Conservation (phyloP, 2,797 vertebrate species). For the Pelodytes ibericus region DNA sequence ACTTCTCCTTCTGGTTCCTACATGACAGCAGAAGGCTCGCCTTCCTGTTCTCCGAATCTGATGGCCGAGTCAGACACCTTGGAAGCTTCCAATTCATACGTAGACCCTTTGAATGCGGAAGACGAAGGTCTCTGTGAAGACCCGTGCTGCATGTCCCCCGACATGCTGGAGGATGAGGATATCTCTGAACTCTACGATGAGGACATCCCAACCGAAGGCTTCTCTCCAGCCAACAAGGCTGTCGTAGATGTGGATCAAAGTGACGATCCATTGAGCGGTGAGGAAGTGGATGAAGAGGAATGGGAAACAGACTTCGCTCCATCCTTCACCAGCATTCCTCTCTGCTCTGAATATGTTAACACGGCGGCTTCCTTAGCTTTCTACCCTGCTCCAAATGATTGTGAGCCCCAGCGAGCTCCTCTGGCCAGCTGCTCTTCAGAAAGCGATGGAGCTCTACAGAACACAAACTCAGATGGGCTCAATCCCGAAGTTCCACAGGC, state of each 20-base stretch:
- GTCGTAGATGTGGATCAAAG: constrained; percentile 39
- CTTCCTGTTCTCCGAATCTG: constrained; percentile 88
- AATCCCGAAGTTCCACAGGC: constrained; percentile 69
- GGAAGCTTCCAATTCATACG: constrained; percentile 77
- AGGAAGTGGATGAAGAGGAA: constrained; percentile 32
- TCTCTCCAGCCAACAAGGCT: neutral
- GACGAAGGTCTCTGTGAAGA: constrained; percentile 80
- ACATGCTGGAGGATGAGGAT: constrained; percentile 23
- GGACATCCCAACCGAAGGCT: neutral
- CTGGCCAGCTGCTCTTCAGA: constrained; percentile 73
- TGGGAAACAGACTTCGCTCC: constrained; percentile 46
- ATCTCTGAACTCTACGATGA: constrained; percentile 27
- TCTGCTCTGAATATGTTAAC: constrained; percentile 17
- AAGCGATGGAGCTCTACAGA: constrained; percentile 68
- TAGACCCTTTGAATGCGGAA: constrained; percentile 76
- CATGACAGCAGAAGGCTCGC: constrained; percentile 89
- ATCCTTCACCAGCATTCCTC: constrained; percentile 39
- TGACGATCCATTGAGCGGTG: neutral
- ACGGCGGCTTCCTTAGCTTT: neutral
- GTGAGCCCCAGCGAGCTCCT: constrained; percentile 6
- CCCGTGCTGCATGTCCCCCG: constrained; percentile 4
- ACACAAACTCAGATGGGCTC: constrained; percentile 58
- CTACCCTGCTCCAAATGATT: neutral
- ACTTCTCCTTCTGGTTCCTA: constrained; percentile 94
- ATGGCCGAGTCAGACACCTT: constrained; percentile 77